These are phyloP conservation scores for Cryptomyrus ogoouensis DNA, from an alignment of 2,113 vertebrate species.

Conservation along the genomic window DNA sequence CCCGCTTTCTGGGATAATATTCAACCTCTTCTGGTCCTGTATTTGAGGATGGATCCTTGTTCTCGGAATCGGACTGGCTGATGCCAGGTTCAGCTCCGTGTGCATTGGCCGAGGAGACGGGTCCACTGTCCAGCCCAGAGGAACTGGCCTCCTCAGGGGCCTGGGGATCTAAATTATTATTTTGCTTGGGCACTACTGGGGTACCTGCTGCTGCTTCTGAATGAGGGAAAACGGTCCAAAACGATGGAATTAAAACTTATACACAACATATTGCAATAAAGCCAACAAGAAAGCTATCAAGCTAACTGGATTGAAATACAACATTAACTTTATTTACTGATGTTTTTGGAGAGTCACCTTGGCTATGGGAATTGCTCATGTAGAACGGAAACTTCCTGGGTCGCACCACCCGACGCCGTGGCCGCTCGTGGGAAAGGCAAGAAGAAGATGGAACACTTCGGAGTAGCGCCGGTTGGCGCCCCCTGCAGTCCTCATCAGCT, in stretches of 20 bases:
- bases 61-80: conserved; percentile 81
- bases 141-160: conserved; percentile 71
- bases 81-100: conserved; percentile 59
- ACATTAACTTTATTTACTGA: neutral
- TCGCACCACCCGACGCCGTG: conserved; percentile 74
- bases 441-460: conserved; percentile 61
- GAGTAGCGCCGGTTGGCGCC: conserved; percentile 55
- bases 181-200: conserved; percentile 57
- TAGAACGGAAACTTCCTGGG: conserved; percentile 77
- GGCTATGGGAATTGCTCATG: conserved; percentile 43
- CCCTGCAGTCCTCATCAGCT: conserved; percentile 71
- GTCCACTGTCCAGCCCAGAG: conserved; percentile 56
- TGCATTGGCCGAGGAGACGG: conserved; percentile 18
- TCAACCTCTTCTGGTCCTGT: conserved; percentile 60
- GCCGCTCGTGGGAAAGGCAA: conserved; percentile 67
- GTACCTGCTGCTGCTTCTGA: conserved; percentile 56
- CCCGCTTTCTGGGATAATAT: conserved; percentile 62
- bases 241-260: neutral
- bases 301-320: neutral
- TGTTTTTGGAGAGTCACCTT: conserved; percentile 51
- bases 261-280: neutral
- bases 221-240: neutral
- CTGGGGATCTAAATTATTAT: conserved; percentile 45
- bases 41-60: conserved; percentile 74
- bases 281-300: neutral